Percentiles rank a stretch among this genome's conserved stretches.
Conservation (phyloP, 2,797 vertebrate genomes). For the Strix occidentalis region DNA sequence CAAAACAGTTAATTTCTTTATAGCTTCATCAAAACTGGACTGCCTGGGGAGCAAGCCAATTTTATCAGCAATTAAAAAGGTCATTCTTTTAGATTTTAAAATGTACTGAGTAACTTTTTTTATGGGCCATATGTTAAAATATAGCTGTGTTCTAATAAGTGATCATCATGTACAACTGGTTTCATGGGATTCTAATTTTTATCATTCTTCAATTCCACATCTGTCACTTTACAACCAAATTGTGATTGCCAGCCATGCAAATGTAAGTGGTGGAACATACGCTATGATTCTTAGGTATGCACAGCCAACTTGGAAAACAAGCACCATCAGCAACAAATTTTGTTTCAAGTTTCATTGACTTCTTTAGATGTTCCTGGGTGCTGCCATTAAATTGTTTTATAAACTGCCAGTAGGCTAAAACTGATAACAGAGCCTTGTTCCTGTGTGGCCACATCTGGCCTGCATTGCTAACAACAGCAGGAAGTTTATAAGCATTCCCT, state of each 20-base stretch:
- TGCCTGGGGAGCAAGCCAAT: slow-evolving; percentile 53
- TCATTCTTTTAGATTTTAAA: slow-evolving; percentile 36
- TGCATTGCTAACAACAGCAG: not conserved
- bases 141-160: not conserved
- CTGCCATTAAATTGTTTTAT: not conserved
- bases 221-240: not conserved
- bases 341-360: not conserved
- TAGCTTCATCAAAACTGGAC: slow-evolving; percentile 20
- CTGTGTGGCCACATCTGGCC: not conserved
- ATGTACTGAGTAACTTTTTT: slow-evolving; percentile 7
- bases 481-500: not conserved
- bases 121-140: slow-evolving; percentile 43
- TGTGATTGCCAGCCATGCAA: not conserved
- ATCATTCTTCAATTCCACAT: slow-evolving; percentile 11
- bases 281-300: not conserved
- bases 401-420: not conserved
- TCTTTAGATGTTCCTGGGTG: not conserved
- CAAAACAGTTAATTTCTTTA: slow-evolving; percentile 3
- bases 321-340: not conserved
- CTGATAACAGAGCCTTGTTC: not conserved
- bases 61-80: slow-evolving; percentile 55
- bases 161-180: slow-evolving; percentile 5
- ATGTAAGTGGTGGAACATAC: not conserved
- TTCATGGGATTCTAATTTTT: slow-evolving; percentile 24
- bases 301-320: not conserved